A percentile compares a stretch with the other conserved stretches of the same genome.
Evolutionary conservation across 2,113 vertebrate genomes (phyloP).

Genomic region (Silurus meridionalis): DNA sequence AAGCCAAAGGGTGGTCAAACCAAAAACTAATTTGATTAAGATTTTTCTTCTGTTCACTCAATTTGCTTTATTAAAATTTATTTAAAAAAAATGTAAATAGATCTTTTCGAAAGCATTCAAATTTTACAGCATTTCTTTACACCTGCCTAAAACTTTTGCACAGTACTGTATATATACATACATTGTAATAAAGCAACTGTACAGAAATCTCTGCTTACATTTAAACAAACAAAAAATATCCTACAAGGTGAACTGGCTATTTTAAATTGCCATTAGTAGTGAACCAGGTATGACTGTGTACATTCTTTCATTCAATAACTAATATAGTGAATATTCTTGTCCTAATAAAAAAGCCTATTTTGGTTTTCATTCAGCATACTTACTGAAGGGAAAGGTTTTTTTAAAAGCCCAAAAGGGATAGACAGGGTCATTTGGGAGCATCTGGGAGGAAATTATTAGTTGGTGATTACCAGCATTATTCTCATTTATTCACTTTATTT

Average conservation of each 20-base stretch:
- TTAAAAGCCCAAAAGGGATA: not conserved
- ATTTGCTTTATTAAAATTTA: no score
- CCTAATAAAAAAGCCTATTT: not conserved
- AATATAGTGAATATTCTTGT: not conserved
- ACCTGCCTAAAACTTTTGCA: no score
- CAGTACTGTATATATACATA: not conserved
- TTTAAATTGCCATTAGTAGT: not conserved
- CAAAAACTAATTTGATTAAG: no score
- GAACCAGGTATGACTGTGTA: not conserved
- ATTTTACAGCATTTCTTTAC: no score
- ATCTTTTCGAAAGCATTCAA: no score
- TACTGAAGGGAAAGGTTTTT: not conserved
- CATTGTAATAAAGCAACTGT: not conserved
- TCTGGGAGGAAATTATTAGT: not conserved
- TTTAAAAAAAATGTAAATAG: no score
- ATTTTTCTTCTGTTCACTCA: no score
- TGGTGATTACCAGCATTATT: not conserved
- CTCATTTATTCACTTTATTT: constrained; percentile 19
- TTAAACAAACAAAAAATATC: not conserved
- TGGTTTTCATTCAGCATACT: not conserved
- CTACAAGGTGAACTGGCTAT: not conserved
- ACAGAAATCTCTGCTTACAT: not conserved
- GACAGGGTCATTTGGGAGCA: not conserved
- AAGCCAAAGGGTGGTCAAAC: no score
- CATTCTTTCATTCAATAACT: not conserved